Base-by-base conservation (phyloP, 1,140 invertebrate species). In the Euwallacea fornicatus region DNA sequence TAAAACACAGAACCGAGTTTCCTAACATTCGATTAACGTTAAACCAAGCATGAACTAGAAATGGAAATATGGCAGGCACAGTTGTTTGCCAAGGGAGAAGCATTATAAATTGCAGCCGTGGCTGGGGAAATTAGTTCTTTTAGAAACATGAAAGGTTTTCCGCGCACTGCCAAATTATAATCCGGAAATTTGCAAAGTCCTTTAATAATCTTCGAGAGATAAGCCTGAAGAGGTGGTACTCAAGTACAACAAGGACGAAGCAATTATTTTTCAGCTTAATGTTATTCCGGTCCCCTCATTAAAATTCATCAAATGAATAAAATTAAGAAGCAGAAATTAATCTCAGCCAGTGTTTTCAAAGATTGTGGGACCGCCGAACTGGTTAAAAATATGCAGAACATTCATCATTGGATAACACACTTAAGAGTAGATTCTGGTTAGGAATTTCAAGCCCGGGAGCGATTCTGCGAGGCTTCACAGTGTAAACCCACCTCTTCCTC, bases 371-470 rank as follows among this genome's bases (percentile, higher is more conserved):
- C 70, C 73, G 66, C 62, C 71, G 56, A 72, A 74, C 69, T 73
- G 73, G 73, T 76, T 76, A 74, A 76, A 74, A 76, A 76, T 76
- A 76, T 74, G 72, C 63, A 15, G 21, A 44, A 55, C 62, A 73
- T 76, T 66, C 74, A 76, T 76, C 75, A 76, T 44, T 11, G 73
- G 75, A 76, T 76, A 76, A 74, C 67, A 62, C 41, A 69, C 58
- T 15, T 21, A 46, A 16, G 11, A 56, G 65, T 59, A 71, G 59
- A 63, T 72, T 50, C 53, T 59, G 71, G 43, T 72, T 71, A 72
- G 70, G 72, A 69, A 75, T 76, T 76, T 74, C 75, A 76, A 76
- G 74, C 74, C 72, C 74, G 65, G 76, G 66, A 75, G 76, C 69
- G 69, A 42, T 63, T 15, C 56, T 50, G 46, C 9, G 46, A 50